These are phyloP conservation scores for Amphipoea oculea DNA, from an alignment of 2,888 invertebrate genomes.

Conservation along the genomic window DNA sequence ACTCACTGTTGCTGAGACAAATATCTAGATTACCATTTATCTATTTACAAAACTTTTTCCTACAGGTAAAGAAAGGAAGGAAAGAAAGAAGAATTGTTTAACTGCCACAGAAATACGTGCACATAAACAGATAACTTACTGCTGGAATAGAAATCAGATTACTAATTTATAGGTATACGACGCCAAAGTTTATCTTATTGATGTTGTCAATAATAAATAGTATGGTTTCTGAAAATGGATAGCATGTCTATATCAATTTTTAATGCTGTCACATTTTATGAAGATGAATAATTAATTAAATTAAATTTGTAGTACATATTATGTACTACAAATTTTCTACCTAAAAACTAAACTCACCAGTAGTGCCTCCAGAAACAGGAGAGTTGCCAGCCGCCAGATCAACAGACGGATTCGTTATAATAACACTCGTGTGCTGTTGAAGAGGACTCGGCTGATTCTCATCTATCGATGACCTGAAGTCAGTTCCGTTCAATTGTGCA, in stretches of 20 bases:
- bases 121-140: not conserved
- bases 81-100: not conserved
- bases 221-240: not conserved
- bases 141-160: not conserved
- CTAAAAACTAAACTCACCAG: slow-evolving; percentile 74
- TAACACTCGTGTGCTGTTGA: slow-evolving; percentile 91
- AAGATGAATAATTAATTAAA: no score
- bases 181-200: not conserved
- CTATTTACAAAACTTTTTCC: not conserved
- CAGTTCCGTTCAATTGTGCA: slow-evolving; percentile 82
- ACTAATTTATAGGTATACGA: not conserved
- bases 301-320: no score
- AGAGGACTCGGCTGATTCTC: slow-evolving; percentile 78
- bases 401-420: slow-evolving; percentile 93
- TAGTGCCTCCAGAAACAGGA: slow-evolving; percentile 85
- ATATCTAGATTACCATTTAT: slow-evolving; percentile 17
- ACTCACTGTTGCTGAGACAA: slow-evolving; percentile 85
- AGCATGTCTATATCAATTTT: no score
- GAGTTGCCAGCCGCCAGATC: slow-evolving; percentile 90
- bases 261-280: no score
- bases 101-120: not conserved
- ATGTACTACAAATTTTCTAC: no score
- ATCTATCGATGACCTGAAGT: slow-evolving; percentile 81
- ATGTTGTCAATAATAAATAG: not conserved
- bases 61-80: not conserved